Evolutionary conservation across 1,140 invertebrate genomes (phyloP), one percentile per base, ranked within the genome.

Genomic region (Leptestheria dahalacensis): DNA sequence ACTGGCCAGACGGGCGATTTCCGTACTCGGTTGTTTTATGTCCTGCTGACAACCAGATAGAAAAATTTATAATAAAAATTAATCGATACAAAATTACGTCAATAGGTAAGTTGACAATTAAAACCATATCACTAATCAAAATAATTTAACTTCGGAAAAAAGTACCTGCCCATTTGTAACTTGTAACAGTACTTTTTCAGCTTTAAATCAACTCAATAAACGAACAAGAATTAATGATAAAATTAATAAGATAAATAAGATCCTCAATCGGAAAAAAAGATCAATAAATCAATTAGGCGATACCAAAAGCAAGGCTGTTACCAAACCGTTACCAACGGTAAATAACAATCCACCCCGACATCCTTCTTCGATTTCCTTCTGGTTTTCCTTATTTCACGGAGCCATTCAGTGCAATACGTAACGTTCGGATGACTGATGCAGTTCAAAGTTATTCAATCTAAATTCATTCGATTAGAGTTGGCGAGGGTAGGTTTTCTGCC

Each of bases 61-160:
- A 6, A 41, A 9, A 41, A 41, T 15, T 41, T 41, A 9, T 41
- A 41, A 9, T 41, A 41, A 41, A 41, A 41, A 9, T 41, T 41
- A 41, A 6, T 15, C 33, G 15, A 41, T 41, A 41, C 15, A 15
- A 41, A 9, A 15, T 41, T 41, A 52, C 29, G 1, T 26, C n/a
- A n/a, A 41, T 41, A 6, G 15, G 33, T 9, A 15, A 15, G 33
- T 41, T 41, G 33, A 41, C 33, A 41, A 15, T 29, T 41, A 25
- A 4, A 28, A 29, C 2, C 20, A 29, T 24, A 26, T n/a, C 15
- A 26, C 3, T 12, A 52, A n/a, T n/a, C 20, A 20, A 26, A 23
- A 26, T 20, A 56, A 29, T 29, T 56, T 29, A 56, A 11, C 6
- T 50, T 61, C 59, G 24, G 61, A 57, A 10, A 52, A 53, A 15